These are phyloP conservation scores for Sandelia bainsii DNA, from an alignment of 2,797 vertebrate species.

Conservation along the genomic window DNA sequence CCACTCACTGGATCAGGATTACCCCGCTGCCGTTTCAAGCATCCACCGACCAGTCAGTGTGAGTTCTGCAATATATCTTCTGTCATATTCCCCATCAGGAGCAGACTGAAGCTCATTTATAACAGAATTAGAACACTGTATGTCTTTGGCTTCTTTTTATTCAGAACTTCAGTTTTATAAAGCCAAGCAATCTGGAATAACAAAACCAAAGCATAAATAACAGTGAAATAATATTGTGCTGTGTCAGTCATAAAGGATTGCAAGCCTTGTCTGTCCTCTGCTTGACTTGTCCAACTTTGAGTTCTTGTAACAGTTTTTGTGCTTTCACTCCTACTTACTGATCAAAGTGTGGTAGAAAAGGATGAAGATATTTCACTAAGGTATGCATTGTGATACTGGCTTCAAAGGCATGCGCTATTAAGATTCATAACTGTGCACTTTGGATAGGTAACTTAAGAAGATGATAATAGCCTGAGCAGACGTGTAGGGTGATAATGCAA, in stretches of 20 bases:
- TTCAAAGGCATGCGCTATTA: conserved; percentile 76
- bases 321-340: conserved; percentile 70
- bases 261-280: conserved; percentile 65
- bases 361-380: conserved; percentile 77
- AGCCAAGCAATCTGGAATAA: conserved; percentile 74
- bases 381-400: conserved; percentile 66
- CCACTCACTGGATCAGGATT: conserved; percentile 65
- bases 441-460: conserved; percentile 68
- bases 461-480: conserved; percentile 63
- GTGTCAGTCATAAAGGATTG: conserved; percentile 76
- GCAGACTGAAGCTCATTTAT: conserved; percentile 29
- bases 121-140: conserved; percentile 18
- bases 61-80: conserved; percentile 69
- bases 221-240: conserved; percentile 72
- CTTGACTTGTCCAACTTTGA: conserved; percentile 66
- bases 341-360: conserved; percentile 77
- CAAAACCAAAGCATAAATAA: conserved; percentile 75
- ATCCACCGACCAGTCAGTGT: conserved; percentile 49
- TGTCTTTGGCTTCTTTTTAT: conserved; percentile 36
- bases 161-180: conserved; percentile 46
- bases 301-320: conserved; percentile 62
- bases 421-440: conserved; percentile 76
- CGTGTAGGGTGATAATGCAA: conserved; percentile 63
- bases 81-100: conserved; percentile 52
- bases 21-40: conserved; percentile 50